A percentile compares a stretch with the other conserved stretches of the same genome.
phyloP scores from a whole-genome alignment of 2,113 vertebrate species.

The Thamnophis sirtalis region DNA sequence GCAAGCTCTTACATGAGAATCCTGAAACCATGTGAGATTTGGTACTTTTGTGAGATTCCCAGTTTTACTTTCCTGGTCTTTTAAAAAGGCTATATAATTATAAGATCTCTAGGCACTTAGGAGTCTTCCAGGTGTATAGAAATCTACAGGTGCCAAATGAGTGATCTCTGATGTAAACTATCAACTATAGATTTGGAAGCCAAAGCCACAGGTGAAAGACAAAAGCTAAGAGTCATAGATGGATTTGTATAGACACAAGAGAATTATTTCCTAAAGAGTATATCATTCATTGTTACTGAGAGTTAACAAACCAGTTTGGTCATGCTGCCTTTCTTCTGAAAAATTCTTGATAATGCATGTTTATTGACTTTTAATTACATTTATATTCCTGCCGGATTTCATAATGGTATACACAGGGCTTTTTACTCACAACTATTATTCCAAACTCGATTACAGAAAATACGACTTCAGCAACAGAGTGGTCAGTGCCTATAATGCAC shows the following conservation, averaged over 20 bases:
- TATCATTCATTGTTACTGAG: not conserved
- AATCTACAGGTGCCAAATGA: not conserved
- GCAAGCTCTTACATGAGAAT: not conserved
- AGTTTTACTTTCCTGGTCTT: not conserved
- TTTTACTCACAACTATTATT: not conserved
- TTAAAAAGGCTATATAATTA: not conserved
- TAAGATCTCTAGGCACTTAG: not conserved
- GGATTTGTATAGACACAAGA: fast-evolving
- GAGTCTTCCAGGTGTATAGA: not conserved
- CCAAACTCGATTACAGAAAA: too few species aligned
- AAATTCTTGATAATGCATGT: not conserved
- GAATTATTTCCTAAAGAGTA: fast-evolving
- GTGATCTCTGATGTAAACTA: not conserved
- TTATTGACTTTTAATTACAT: not conserved
- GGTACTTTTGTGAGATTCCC: not conserved
- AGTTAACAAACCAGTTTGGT: fast-evolving
- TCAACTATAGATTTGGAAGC: not conserved
- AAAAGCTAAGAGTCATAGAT: not conserved
- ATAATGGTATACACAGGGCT: not conserved
- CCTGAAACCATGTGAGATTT: not conserved
- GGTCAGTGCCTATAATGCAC: too few species aligned
- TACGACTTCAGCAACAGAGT: too few species aligned
- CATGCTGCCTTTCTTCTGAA: not conserved
- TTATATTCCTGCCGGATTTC: not conserved
- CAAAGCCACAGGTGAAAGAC: not conserved